These are phyloP conservation scores for Enteromius afrohamiltoni DNA, from an alignment of 2,797 vertebrate genomes.

Conservation along the genomic window DNA sequence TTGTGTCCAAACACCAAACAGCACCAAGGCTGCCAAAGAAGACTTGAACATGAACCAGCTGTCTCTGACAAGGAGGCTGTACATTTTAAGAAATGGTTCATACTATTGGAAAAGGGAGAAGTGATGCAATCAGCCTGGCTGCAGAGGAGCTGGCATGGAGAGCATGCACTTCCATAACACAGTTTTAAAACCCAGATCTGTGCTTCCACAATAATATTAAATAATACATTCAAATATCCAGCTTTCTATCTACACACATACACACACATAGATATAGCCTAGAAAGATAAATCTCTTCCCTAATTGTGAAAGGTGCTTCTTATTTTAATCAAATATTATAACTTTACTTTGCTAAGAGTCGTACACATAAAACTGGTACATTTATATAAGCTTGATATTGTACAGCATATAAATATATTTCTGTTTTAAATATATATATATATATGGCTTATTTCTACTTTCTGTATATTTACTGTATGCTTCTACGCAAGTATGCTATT, in stretches of 20 bases:
- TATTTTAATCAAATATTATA: not conserved
- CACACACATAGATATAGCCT: not conserved
- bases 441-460: not conserved
- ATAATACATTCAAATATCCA: not conserved
- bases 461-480: not conserved
- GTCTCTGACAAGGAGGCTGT: not conserved
- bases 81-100: not conserved
- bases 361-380: not conserved
- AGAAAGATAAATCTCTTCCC: not conserved
- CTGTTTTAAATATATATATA: too few relatives aligned
- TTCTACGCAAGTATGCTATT: not conserved
- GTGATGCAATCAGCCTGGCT: slow-evolving; percentile 3
- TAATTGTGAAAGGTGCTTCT: not conserved
- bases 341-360: not conserved
- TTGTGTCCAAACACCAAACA: not conserved
- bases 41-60: not conserved
- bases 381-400: not conserved
- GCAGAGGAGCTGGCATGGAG: not conserved
- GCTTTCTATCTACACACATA: not conserved
- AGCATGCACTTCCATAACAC: not conserved
- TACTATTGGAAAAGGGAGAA: not conserved
- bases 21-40: not conserved
- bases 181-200: not conserved
- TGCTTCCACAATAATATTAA: not conserved
- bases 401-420: not conserved